Conservation (phyloP, 2,888 invertebrate genomes). For the Chymomyza fuscimana region DNA sequence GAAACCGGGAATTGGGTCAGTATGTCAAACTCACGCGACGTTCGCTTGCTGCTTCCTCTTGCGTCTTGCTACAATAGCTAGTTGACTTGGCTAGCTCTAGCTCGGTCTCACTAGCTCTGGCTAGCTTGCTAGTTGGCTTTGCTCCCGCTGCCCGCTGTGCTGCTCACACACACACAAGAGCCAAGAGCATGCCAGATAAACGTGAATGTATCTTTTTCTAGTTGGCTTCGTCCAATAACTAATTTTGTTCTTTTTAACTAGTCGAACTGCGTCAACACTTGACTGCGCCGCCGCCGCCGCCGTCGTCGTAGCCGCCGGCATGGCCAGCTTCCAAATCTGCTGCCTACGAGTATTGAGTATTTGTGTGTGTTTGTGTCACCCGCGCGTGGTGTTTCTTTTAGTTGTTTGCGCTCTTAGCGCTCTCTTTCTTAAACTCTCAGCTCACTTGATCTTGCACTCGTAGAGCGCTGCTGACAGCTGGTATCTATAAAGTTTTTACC, state of each 20-base stretch:
- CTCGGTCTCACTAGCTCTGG: conserved; percentile 11
- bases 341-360: conserved; percentile 10
- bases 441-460: conserved; percentile 64
- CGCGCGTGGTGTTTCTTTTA: conserved; percentile 57
- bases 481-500: conserved; percentile 53
- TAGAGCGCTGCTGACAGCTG: conserved; percentile 12
- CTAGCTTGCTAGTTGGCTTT: conserved; percentile 12
- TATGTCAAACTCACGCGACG: conserved; percentile 67
- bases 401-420: conserved; percentile 20
- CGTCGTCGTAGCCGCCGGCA: background rate
- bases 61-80: background rate
- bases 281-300: background rate
- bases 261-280: background rate
- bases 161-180: background rate
- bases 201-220: background rate
- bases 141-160: conserved; percentile 24
- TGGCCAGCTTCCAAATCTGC: conserved; percentile 13
- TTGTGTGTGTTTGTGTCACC: conserved; percentile 44
- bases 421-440: conserved; percentile 30
- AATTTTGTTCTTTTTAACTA: conserved; percentile 1
- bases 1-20: conserved; percentile 76
- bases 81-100: background rate
- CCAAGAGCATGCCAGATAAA: background rate
- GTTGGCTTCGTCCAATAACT: background rate
- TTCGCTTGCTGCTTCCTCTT: conserved; percentile 17